phyloP scores from a whole-genome alignment of 2,113 vertebrate species.

The Protomyctophum bolini region DNA sequence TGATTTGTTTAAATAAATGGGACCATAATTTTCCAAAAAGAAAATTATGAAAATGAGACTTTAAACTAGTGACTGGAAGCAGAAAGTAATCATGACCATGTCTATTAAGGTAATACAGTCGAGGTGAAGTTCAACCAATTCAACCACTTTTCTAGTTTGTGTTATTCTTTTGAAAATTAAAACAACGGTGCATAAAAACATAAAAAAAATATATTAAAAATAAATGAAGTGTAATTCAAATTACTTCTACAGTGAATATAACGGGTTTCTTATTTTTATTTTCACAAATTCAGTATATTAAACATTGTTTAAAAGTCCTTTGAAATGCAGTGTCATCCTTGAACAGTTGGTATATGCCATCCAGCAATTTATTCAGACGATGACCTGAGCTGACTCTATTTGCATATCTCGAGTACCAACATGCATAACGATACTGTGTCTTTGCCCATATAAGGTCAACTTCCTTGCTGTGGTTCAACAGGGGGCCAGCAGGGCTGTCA shows the following conservation, averaged over 20 bases:
- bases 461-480: slow-evolving; percentile 16
- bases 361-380: slow-evolving; percentile 23
- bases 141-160: too few species aligned
- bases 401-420: slow-evolving; percentile 44
- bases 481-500: slow-evolving; percentile 46
- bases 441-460: slow-evolving; percentile 56
- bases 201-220: too few species aligned
- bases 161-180: too few species aligned
- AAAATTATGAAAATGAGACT: too few species aligned
- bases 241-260: neutral
- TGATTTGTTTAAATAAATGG: too few species aligned
- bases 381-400: slow-evolving; percentile 16
- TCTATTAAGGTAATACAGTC: too few species aligned
- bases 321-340: slow-evolving; percentile 25
- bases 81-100: too few species aligned
- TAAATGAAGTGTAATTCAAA: too few species aligned
- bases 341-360: slow-evolving; percentile 14
- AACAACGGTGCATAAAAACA: too few species aligned
- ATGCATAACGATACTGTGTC: slow-evolving; percentile 6
- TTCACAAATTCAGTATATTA: neutral
- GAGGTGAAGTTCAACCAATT: too few species aligned
- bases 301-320: slow-evolving; percentile 40
- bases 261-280: neutral
- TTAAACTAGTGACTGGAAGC: too few species aligned
- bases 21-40: too few species aligned